Conservation (phyloP, 2,113 vertebrate species). For the Dipodomys spectabilis region DNA sequence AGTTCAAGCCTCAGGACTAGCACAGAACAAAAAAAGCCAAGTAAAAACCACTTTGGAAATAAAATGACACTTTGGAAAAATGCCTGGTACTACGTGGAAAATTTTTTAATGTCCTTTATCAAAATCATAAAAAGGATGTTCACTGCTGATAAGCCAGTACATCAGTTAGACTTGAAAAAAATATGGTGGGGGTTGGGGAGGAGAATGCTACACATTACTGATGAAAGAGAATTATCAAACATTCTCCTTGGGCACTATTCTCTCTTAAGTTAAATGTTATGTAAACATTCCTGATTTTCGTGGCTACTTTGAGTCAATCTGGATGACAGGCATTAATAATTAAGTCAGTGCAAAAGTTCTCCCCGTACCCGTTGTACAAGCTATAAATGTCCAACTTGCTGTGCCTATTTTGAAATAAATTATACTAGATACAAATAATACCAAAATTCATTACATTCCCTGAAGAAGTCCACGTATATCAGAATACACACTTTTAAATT, state of each 20-base stretch:
- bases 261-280: constrained; percentile 47
- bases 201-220: neutral
- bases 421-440: constrained; percentile 30
- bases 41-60: constrained; percentile 24
- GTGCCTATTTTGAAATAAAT: constrained; percentile 40
- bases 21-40: too few relatives aligned
- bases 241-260: constrained; percentile 52
- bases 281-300: constrained; percentile 60
- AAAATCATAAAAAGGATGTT: constrained; percentile 3
- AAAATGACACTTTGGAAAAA: neutral
- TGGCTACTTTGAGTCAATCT: constrained; percentile 51
- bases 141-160: neutral
- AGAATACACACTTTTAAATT: neutral
- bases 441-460: neutral
- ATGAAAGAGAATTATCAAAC: constrained; percentile 11
- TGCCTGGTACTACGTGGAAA: neutral
- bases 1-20: too few relatives aligned
- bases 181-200: neutral
- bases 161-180: neutral
- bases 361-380: constrained; percentile 9
- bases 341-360: constrained; percentile 28
- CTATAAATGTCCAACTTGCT: constrained; percentile 55
- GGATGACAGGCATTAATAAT: constrained; percentile 57
- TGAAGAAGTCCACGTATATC: constrained; percentile 8
- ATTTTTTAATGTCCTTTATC: neutral